Evolutionary conservation across 1,140 invertebrate species (phyloP).

Genomic region (Yoshiicerus persimilis): DNA sequence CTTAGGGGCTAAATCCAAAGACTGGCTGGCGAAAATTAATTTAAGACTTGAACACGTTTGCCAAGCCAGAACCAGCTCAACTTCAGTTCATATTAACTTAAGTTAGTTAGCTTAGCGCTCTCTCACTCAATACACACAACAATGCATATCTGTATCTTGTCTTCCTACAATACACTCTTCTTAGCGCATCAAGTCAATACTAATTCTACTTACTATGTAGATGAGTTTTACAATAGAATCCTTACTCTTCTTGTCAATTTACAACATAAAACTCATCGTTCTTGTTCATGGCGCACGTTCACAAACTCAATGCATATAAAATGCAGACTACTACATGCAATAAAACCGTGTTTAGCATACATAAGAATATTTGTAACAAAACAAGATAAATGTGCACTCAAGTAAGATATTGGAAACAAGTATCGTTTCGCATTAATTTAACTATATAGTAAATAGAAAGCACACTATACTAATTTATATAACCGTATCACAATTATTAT

Average conservation of each 20-base stretch:
- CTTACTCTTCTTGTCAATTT: background rate
- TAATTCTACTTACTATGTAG: background rate
- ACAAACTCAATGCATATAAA: background rate
- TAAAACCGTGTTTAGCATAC: background rate
- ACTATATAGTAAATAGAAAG: background rate
- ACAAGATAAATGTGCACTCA: background rate
- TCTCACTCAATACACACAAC: background rate
- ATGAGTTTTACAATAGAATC: background rate
- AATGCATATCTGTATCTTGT: background rate
- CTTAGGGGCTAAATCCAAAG: background rate
- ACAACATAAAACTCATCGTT: background rate
- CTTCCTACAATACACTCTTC: background rate
- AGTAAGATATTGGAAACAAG: background rate
- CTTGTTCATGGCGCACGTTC: background rate
- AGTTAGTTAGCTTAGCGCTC: background rate
- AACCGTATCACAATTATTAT: too few species aligned
- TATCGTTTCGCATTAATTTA: background rate
- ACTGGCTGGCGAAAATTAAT: slow-evolving; percentile 1
- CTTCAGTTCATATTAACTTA: background rate
- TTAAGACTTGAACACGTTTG: slow-evolving; percentile 2
- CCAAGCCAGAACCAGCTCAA: background rate
- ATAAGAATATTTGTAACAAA: background rate
- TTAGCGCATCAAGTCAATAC: background rate
- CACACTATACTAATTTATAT: too few species aligned
- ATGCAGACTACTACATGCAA: background rate